Percentiles rank a stretch among this genome's conserved stretches.
phyloP scores from a whole-genome alignment of 2,888 invertebrate genomes.

The Argyresthia goedartella region DNA sequence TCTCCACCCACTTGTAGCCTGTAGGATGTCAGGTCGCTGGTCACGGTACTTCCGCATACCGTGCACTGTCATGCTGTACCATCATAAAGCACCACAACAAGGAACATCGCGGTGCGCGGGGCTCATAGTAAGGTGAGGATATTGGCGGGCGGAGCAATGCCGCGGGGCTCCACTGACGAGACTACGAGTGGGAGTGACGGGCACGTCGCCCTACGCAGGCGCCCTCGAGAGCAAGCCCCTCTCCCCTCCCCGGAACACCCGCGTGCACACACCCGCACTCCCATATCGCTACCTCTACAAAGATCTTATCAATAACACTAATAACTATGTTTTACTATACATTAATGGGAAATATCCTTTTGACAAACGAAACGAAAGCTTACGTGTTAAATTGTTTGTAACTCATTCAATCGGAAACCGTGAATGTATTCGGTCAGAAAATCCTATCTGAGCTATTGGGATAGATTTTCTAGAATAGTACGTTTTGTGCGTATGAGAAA shows the following conservation, averaged over 20 bases:
- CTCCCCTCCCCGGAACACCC: constrained; percentile 15
- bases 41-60: constrained; percentile 67
- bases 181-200: constrained; percentile 28
- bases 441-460: no score
- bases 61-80: constrained; percentile 61
- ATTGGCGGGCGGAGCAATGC: constrained; percentile 20
- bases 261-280: constrained; percentile 30
- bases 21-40: constrained; percentile 33
- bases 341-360: no score
- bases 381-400: no score
- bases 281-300: constrained; percentile 60
- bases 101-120: constrained; percentile 51
- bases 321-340: no score
- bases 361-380: no score
- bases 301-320: constrained; percentile 42
- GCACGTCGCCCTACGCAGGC: constrained; percentile 38
- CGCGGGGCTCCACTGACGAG: constrained; percentile 34
- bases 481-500: no score
- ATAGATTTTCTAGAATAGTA: no score
- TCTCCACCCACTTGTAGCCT: constrained; percentile 66
- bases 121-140: constrained; percentile 38
- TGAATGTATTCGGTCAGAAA: no score
- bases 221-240: constrained; percentile 40
- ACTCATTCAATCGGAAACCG: no score
- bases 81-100: constrained; percentile 67